A percentile compares a stretch with the other conserved stretches of the same genome.
phyloP scores from a whole-genome alignment of 2,888 invertebrate genomes.

The Boloria euphrosyne region DNA sequence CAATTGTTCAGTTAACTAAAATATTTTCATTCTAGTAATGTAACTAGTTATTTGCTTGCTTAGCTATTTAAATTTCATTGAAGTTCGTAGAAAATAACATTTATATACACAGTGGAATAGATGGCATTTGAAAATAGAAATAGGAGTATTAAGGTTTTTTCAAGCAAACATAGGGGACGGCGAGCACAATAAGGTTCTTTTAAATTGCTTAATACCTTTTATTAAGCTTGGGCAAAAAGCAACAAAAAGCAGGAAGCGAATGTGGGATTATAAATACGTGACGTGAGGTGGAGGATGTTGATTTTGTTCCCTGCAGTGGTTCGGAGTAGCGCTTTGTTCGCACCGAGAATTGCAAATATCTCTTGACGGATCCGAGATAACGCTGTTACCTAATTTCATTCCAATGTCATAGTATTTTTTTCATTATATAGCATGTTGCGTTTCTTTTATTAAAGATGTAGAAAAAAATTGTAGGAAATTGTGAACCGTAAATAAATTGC shows the following conservation, averaged over 20 bases:
- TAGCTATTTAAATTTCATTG: background rate
- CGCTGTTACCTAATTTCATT: constrained; percentile 43
- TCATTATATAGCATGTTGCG: constrained; percentile 12
- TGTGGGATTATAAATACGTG: constrained; percentile 78
- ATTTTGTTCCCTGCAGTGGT: constrained; percentile 62
- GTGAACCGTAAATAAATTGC: background rate
- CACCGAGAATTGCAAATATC: constrained; percentile 65
- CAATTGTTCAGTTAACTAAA: too few relatives aligned
- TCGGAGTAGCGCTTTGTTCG: constrained; percentile 60
- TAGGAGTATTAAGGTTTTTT: constrained; percentile 15
- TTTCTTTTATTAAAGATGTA: background rate
- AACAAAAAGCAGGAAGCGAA: constrained; percentile 78
- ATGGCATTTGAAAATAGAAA: constrained; percentile 15
- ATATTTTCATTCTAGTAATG: too few relatives aligned
- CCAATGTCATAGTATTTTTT: constrained; percentile 38
- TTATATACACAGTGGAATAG: background rate
- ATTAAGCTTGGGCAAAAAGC: constrained; percentile 55
- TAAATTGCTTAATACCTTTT: constrained; percentile 60
- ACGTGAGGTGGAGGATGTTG: constrained; percentile 73
- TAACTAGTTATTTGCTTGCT: too few relatives aligned
- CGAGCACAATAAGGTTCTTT: constrained; percentile 52
- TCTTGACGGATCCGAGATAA: constrained; percentile 44
- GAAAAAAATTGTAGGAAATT: background rate
- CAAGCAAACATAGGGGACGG: constrained; percentile 12
- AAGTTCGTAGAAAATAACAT: background rate